These are phyloP conservation scores for Nymphalis io DNA, from an alignment of 1,140 invertebrate genomes.

Conservation along the genomic window DNA sequence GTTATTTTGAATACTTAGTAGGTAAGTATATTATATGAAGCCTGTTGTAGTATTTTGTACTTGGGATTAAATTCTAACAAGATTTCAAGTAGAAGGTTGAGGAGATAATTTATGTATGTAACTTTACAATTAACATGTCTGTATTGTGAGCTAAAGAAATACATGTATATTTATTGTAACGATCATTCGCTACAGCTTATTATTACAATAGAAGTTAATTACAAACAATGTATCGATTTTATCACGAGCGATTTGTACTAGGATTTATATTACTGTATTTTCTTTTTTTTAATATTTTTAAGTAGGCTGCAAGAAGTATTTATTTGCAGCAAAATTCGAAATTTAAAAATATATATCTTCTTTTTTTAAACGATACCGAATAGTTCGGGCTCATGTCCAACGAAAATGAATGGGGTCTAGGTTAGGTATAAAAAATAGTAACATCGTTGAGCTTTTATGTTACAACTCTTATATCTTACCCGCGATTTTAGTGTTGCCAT, in stretches of 20 bases:
- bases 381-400: constrained; percentile 60
- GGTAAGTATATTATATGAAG: not conserved
- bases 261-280: not conserved
- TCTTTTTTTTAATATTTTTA: not conserved
- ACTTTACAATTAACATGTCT: constrained; percentile 5
- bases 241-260: constrained; percentile 3
- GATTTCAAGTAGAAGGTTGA: not conserved
- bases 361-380: constrained; percentile 2
- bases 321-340: too few relatives aligned
- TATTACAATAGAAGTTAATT: constrained; percentile 11
- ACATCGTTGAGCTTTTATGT: not conserved
- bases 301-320: too few relatives aligned
- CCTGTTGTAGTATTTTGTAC: not conserved
- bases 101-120: not conserved
- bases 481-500: too few relatives aligned
- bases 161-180: not conserved
- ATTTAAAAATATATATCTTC: not conserved
- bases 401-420: constrained; percentile 60
- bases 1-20: not conserved
- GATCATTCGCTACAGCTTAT: not conserved
- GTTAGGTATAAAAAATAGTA: constrained; percentile 34
- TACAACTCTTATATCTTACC: not conserved
- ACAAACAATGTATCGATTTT: not conserved
- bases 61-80: not conserved
- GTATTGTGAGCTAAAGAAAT: not conserved